Evolutionary conservation across 2,113 vertebrate genomes (phyloP).

Genomic region (Callithrix jacchus): DNA sequence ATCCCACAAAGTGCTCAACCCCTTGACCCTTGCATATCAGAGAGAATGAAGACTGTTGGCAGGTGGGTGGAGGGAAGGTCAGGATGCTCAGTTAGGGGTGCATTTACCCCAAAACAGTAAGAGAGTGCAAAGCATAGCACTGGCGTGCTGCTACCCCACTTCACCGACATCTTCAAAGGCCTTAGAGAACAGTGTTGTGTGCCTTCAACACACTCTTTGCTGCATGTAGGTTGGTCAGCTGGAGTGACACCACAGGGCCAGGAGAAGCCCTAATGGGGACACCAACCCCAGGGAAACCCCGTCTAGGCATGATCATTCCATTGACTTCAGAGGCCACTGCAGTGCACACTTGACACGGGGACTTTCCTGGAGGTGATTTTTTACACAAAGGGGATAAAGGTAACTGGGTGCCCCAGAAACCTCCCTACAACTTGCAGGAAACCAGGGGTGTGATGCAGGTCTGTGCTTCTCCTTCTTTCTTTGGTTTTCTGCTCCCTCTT

Average conservation of each 20-base stretch:
- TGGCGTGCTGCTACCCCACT: accelerated
- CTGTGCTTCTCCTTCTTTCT: not conserved
- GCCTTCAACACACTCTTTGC: not conserved
- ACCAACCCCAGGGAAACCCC: not conserved
- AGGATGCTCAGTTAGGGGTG: too few relatives aligned
- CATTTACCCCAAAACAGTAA: accelerated
- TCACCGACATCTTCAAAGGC: not conserved
- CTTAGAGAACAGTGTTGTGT: too few relatives aligned
- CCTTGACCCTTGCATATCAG: not conserved
- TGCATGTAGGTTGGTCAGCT: not conserved
- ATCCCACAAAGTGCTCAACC: accelerated
- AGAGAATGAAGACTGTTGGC: not conserved
- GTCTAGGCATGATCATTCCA: not conserved
- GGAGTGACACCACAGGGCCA: not conserved
- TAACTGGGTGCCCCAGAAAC: not conserved
- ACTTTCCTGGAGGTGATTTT: constrained; percentile 62
- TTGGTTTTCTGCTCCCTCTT: not conserved
- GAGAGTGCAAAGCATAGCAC: not conserved
- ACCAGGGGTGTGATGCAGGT: too few relatives aligned
- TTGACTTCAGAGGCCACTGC: not conserved
- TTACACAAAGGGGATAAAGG: not conserved
- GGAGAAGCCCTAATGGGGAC: not conserved
- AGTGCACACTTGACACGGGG: not conserved
- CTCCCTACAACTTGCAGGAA: not conserved
- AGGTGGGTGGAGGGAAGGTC: not conserved